Evolutionary conservation across 2,113 vertebrate genomes (phyloP), one percentile per base, ranked within the genome.

Genomic region (Anolis sagrei): DNA sequence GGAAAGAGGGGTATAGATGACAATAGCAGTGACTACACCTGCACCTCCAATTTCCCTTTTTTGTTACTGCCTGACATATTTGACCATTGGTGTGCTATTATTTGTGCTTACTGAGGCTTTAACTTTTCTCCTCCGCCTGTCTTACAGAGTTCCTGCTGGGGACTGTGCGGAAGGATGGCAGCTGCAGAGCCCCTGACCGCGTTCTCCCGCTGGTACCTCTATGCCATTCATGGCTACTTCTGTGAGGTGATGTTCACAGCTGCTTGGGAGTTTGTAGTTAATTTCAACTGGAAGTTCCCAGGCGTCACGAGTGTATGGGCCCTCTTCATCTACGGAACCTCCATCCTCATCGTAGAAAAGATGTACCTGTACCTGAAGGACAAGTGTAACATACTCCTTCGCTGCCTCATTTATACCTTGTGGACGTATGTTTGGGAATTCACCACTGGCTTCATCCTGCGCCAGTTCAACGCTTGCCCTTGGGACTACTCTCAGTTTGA

Each of bases 161-260:
- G 87, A 86, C 82, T 25, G 39, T 70, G 49, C 39, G 49, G 95
- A 90, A 89, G 93, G 85, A 95, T 96, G 82, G 95, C 97, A 81
- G 94, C 97, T 0, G 97, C 98, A 0, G 97, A 98, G 84, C 98
- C 98, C n/a, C 96, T 99, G 93, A 98, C 98, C 0, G 96, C 97
- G 1, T 97, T 98, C 90, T 99, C 98, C 2, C 98, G 98, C 84
- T 99, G 98, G 98, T 99, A 99, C 95, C 97, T 99, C 75, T 99
- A 99, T 0, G 98, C 98, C 93, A 99, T 99, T 95, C 98, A 99
- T 0, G 98, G 98, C 91, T 99, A 99, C 94, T 99, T 99, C 96
- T 99, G 98, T 75, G 98, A 99, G 95, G 98, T 99, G 92, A 99
- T 99, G 98, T 99, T 99, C 96, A 99, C 98, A 0, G 98, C 98